Conservation (phyloP, 1,140 invertebrate genomes). For the Gryon sp. region DNA sequence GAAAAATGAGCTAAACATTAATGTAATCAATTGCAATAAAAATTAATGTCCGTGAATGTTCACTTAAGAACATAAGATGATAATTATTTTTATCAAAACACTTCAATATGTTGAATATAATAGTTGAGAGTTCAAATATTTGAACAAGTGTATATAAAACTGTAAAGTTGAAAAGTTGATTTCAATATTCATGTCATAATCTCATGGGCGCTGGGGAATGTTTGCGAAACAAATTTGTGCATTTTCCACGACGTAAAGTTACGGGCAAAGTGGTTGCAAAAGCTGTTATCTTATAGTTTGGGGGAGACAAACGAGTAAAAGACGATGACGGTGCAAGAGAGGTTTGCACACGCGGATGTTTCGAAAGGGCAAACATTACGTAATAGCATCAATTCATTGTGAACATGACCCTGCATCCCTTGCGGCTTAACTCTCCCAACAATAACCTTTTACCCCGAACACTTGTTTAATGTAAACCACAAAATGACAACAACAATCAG, state of each 20-base stretch:
- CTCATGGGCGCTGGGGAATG: conserved; percentile 7
- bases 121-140: neutral
- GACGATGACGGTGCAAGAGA: conserved; percentile 49
- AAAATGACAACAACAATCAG: conserved; percentile 26
- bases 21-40: no score
- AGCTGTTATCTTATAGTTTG: conserved; percentile 55
- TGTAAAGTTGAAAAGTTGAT: conserved; percentile 13
- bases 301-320: conserved; percentile 32
- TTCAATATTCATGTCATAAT: conserved; percentile 39
- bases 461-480: conserved; percentile 27
- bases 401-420: conserved; percentile 52
- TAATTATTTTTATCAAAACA: no score
- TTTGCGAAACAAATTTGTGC: conserved; percentile 43
- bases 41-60: no score
- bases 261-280: conserved; percentile 46
- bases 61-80: no score
- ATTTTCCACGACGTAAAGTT: conserved; percentile 47
- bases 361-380: conserved; percentile 55
- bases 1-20: conserved; percentile 2
- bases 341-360: conserved; percentile 56
- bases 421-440: conserved; percentile 27
- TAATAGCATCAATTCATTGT: conserved; percentile 59
- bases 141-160: no score
- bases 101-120: neutral
- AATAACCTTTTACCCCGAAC: conserved; percentile 29